phyloP scores from a whole-genome alignment of 2,113 vertebrate species.

The Ammodytes marinus region DNA sequence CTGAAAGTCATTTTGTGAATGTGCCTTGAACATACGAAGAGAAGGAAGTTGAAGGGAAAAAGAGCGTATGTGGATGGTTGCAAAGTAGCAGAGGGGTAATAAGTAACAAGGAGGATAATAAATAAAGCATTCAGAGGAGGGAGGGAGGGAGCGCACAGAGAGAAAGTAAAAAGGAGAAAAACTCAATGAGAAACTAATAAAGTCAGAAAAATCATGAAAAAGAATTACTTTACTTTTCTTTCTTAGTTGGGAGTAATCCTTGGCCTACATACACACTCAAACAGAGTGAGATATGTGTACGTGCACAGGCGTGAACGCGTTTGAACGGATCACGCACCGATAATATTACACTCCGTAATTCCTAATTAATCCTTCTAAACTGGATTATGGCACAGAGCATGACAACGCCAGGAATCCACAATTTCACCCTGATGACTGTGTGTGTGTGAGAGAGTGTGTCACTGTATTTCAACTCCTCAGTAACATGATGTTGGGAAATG shows the following conservation, averaged over 20 bases:
- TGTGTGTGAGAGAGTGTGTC: constrained; percentile 7
- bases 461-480: constrained; percentile 59
- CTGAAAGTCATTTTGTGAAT: constrained; percentile 52
- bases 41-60: constrained; percentile 34
- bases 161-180: constrained; percentile 26
- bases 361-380: constrained; percentile 85
- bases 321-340: constrained; percentile 69
- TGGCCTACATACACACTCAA: constrained; percentile 65
- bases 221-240: constrained; percentile 56
- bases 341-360: constrained; percentile 84
- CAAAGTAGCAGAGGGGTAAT: constrained; percentile 21
- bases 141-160: constrained; percentile 8
- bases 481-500: constrained; percentile 73
- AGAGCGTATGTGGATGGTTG: constrained; percentile 25
- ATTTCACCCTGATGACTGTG: constrained; percentile 40
- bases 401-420: constrained; percentile 74
- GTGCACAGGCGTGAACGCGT: constrained; percentile 31
- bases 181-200: constrained; percentile 51
- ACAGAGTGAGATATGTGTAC: constrained; percentile 37
- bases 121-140: constrained; percentile 27
- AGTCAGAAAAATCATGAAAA: constrained; percentile 42
- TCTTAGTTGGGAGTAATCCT: constrained; percentile 62
- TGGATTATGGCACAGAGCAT: constrained; percentile 78
- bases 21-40: constrained; percentile 42
- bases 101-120: constrained; percentile 39